Percentiles rank a stretch among this genome's conserved stretches.
Evolutionary conservation across 2,888 invertebrate species (phyloP).

Genomic region (Therioaphis trifolii): DNA sequence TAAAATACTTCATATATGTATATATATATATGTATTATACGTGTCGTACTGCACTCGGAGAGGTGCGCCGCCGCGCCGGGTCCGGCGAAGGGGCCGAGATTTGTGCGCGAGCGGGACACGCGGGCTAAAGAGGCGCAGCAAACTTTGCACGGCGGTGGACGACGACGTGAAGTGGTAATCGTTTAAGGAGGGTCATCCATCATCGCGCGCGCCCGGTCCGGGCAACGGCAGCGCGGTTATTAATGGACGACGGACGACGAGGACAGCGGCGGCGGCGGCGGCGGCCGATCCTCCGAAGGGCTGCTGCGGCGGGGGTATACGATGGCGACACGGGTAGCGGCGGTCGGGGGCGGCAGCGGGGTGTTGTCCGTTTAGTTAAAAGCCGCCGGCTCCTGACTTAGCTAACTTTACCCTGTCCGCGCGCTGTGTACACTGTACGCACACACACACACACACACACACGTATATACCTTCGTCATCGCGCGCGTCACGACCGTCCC

Average conservation of each 20-base stretch:
- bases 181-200: constrained; percentile 63
- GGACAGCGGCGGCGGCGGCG: background rate
- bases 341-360: background rate
- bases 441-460: too few species aligned
- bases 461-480: constrained; percentile 6
- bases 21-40: too few species aligned
- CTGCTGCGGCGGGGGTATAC: background rate
- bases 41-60: background rate
- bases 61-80: background rate
- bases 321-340: background rate
- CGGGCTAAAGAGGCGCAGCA: constrained; percentile 33
- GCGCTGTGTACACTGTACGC: background rate
- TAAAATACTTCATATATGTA: too few species aligned
- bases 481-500: background rate
- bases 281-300: too few species aligned
- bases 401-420: constrained; percentile 51
- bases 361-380: constrained; percentile 62
- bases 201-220: constrained; percentile 47
- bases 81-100: constrained; percentile 40
- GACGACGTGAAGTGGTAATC: constrained; percentile 52
- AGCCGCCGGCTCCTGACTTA: constrained; percentile 55
- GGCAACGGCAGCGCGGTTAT: constrained; percentile 18
- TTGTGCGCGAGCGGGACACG: constrained; percentile 17
- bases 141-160: constrained; percentile 17
- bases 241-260: constrained; percentile 21